These are phyloP conservation scores for Microdon myrmicae DNA, from an alignment of 2,888 invertebrate species.

Conservation along the genomic window DNA sequence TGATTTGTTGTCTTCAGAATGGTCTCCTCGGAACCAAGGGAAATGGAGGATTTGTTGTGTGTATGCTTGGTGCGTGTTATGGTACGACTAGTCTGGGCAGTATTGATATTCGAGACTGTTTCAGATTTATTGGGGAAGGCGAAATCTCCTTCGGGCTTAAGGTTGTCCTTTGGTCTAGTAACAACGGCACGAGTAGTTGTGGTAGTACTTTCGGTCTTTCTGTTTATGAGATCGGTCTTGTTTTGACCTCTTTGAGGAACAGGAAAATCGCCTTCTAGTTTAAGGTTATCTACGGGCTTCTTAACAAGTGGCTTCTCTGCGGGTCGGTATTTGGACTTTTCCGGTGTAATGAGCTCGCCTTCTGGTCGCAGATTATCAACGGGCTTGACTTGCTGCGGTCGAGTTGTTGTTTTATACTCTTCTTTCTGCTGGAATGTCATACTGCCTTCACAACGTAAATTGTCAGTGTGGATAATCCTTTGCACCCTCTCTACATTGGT, in stretches of 20 bases:
- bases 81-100: slow-evolving; percentile 8
- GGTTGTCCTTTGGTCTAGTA: slow-evolving; percentile 68
- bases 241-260: slow-evolving; percentile 67
- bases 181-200: slow-evolving; percentile 63
- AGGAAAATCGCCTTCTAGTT: slow-evolving; percentile 70
- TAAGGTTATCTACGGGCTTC: slow-evolving; percentile 73
- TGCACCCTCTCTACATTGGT: slow-evolving; percentile 66
- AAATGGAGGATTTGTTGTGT: slow-evolving; percentile 72
- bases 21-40: slow-evolving; percentile 70
- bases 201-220: not conserved
- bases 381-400: slow-evolving; percentile 68
- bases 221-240: slow-evolving; percentile 56
- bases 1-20: slow-evolving; percentile 72
- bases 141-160: slow-evolving; percentile 70
- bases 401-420: slow-evolving; percentile 64
- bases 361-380: slow-evolving; percentile 64
- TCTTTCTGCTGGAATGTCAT: slow-evolving; percentile 66
- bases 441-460: slow-evolving; percentile 71
- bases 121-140: slow-evolving; percentile 66
- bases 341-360: slow-evolving; percentile 56
- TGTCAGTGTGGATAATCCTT: slow-evolving; percentile 71
- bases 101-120: slow-evolving; percentile 1
- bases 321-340: slow-evolving; percentile 63
- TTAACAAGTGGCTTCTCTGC: slow-evolving; percentile 64
- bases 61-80: slow-evolving; percentile 49